Base-by-base conservation (phyloP, 2,113 vertebrate genomes). In the Typhlomys cinereus region DNA sequence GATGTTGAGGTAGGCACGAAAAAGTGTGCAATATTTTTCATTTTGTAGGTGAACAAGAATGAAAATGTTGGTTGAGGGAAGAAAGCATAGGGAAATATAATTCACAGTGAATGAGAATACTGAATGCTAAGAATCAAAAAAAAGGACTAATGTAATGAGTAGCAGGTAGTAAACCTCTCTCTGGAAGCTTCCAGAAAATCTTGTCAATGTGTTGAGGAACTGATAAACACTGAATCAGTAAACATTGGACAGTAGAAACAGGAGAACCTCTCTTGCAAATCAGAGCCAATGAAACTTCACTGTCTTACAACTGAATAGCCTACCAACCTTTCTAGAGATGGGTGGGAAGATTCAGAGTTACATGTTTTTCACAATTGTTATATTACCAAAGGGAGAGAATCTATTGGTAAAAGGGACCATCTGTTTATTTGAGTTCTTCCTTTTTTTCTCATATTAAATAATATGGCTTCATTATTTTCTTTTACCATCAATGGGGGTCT, bases 71-170 rank as follows among this genome's bases (percentile, higher is more conserved):
- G 21, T 64, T 74, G 5, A 23, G 7, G 52, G 18, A 34, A 36
- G 2, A 17, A 64, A 34, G 20, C 4, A 0, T 44, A 25, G 10
- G 41, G 25, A 34, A 73, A 34, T 20, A 1, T 2, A 0, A 2
- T 52, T 25, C 69, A 23, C 12, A 75, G 14, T 17, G 41, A 62
- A 21, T 74, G 2, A 4, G 20, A 50, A 10, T 2, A 50, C 4
- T 75, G 48, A 2, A 17, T 88, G 17, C 5, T 20, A 57, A 90
- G 48, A 70, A 57, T 46, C 36, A 70, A n/a, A 8, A 86, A 81
- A 71, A 81, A 71, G 70, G n/a, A 50, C 7, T 41, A 3, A 7
- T 64, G 7, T 20, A 29, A 74, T 17, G 41, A 21, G 50, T 12
- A 12, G 1, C 69, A 88, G 1, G 0, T 41, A 41, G 20, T 79